Percentiles rank a stretch among this genome's conserved stretches.
These are phyloP conservation scores for Plectrocnemia conspersa DNA, from an alignment of 1,140 invertebrate species.

Conservation along the genomic window DNA sequence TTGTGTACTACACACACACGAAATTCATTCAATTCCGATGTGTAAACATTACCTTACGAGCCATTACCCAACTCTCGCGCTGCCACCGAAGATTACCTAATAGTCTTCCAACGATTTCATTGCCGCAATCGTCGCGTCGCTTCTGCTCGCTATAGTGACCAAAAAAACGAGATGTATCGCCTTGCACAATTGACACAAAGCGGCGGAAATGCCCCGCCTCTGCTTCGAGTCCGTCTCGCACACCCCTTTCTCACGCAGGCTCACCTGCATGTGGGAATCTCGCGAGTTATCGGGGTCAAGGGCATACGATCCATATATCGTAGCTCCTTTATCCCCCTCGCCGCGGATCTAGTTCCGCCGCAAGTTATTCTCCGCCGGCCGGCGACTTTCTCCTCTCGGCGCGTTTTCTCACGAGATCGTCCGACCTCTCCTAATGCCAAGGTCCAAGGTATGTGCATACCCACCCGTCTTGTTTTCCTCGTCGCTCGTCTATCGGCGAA, in stretches of 20 bases:
- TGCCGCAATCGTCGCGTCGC: slow-evolving; percentile 2
- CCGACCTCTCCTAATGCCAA: slow-evolving; percentile 12
- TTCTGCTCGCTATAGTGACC: slow-evolving; percentile 3
- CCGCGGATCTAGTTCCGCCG: neutral
- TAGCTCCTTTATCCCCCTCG: neutral
- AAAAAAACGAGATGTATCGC: too few species aligned
- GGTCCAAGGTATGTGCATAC: too few species aligned
- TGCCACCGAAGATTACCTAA: slow-evolving; percentile 13
- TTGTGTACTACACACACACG: too few species aligned
- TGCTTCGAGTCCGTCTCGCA: too few species aligned
- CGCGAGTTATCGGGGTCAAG: slow-evolving; percentile 11
- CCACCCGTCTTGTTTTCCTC: too few species aligned
- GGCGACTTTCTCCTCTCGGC: neutral
- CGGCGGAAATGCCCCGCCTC: too few species aligned
- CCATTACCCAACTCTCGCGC: slow-evolving; percentile 1
- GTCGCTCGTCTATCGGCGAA: slow-evolving; percentile 12
- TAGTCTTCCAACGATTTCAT: slow-evolving; percentile 17
- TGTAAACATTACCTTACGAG: neutral
- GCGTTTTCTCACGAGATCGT: slow-evolving; percentile 1
- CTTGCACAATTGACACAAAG: too few species aligned
- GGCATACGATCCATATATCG: slow-evolving; percentile 6
- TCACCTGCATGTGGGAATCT: slow-evolving; percentile 10
- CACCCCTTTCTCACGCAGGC: too few species aligned
- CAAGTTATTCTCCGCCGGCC: too few species aligned
- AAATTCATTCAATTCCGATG: too few species aligned